Conservation (phyloP, 2,888 invertebrate genomes). For the Gari tellinella region DNA sequence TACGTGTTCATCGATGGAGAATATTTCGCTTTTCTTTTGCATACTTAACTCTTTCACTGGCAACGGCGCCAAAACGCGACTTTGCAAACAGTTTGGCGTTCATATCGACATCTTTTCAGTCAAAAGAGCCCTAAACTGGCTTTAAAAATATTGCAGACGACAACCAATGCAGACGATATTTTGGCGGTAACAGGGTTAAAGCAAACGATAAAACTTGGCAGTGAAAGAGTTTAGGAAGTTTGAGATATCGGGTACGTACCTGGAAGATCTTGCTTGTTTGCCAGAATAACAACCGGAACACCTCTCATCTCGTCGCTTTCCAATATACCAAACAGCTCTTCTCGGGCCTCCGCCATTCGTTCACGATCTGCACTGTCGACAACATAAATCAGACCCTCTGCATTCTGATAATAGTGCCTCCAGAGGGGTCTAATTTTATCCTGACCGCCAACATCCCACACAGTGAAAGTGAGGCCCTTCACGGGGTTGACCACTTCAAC, state of each 20-base stretch:
- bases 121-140: no score
- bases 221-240: no score
- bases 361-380: constrained; percentile 82
- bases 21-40: no score
- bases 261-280: constrained; percentile 84
- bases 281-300: constrained; percentile 82
- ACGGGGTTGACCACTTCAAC: constrained; percentile 82
- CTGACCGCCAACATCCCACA: constrained; percentile 84
- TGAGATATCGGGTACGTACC: constrained; percentile 50
- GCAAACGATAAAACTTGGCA: no score
- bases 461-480: constrained; percentile 80
- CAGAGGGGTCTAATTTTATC: constrained; percentile 80
- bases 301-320: constrained; percentile 77
- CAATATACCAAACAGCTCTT: constrained; percentile 80
- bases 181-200: no score
- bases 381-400: constrained; percentile 80
- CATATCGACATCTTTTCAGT: no score
- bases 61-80: no score
- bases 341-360: constrained; percentile 77
- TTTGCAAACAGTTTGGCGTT: no score
- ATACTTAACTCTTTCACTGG: no score
- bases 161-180: no score
- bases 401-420: constrained; percentile 81
- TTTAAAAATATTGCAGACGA: no score
- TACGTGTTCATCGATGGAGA: no score